Conservation (phyloP, 2,113 vertebrate genomes). For the Melospiza melodia region DNA sequence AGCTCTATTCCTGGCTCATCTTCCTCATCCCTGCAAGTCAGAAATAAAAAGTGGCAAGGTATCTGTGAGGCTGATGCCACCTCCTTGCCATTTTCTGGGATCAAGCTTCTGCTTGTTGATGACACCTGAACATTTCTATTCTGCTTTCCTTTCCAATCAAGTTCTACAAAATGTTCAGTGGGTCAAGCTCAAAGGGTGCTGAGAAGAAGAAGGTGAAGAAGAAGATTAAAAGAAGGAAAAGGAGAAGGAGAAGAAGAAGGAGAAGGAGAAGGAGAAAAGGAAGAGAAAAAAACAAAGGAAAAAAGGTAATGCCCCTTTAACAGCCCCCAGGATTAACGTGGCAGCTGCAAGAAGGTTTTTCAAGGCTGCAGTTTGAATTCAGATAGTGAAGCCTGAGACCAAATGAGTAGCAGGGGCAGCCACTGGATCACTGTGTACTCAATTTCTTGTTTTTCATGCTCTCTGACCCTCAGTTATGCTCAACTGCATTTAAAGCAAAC, state of each 20-base stretch:
- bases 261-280: neutral
- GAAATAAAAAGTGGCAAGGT: neutral
- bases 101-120: neutral
- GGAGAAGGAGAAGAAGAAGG: neutral
- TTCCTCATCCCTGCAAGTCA: neutral
- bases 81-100: neutral
- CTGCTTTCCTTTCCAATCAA: neutral
- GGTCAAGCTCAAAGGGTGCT: neutral
- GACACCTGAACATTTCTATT: neutral
- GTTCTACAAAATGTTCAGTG: neutral
- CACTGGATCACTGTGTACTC: neutral
- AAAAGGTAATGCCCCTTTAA: neutral
- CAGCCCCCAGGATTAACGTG: neutral
- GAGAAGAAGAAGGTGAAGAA: neutral
- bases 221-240: too few species aligned
- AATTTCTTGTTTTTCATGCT: neutral
- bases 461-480: neutral
- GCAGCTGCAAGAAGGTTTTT: neutral
- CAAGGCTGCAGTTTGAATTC: neutral
- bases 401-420: neutral
- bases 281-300: accelerated
- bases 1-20: neutral
- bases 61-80: neutral
- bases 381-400: neutral
- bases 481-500: neutral